A percentile compares a stretch with the other conserved stretches of the same genome.
Conservation (phyloP, 2,113 vertebrate species). For the Loxodonta africana region DNA sequence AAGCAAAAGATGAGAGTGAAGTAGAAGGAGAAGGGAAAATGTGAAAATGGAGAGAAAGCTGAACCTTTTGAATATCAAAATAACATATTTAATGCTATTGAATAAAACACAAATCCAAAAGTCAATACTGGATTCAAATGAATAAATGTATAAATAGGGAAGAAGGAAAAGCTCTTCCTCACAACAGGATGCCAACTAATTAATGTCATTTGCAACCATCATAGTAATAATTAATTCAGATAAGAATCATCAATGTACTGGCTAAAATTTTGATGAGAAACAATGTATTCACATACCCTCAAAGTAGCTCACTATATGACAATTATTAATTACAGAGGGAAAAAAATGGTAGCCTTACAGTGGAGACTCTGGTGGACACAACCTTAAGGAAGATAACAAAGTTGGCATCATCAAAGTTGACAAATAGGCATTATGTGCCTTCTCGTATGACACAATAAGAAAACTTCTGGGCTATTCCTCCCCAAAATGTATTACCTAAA, state of each 20-base stretch:
- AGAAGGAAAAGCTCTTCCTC: slow-evolving; percentile 4
- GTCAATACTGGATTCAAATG: slow-evolving; percentile 9
- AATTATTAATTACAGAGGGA: neutral
- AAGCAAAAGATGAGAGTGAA: neutral
- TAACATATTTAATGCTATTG: neutral
- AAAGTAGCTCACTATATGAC: neutral
- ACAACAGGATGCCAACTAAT: slow-evolving; percentile 1
- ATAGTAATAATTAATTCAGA: neutral
- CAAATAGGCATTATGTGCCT: neutral
- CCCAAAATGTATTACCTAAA: too few species aligned
- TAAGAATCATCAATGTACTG: neutral
- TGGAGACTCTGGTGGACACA: neutral
- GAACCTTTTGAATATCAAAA: neutral
- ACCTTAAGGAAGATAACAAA: neutral
- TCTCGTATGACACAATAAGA: too few species aligned
- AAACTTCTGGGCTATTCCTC: too few species aligned
- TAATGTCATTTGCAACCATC: neutral
- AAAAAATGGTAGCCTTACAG: neutral
- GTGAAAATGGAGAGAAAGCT: neutral
- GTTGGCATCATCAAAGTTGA: neutral
- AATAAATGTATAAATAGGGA: neutral
- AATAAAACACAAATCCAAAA: slow-evolving; percentile 1
- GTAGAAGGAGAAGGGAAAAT: neutral
- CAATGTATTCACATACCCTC: neutral
- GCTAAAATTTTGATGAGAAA: slow-evolving; percentile 10